Evolutionary conservation across 2,113 vertebrate species (phyloP), one percentile per base, ranked within the genome.

Genomic region (Prietella phreatophila): DNA sequence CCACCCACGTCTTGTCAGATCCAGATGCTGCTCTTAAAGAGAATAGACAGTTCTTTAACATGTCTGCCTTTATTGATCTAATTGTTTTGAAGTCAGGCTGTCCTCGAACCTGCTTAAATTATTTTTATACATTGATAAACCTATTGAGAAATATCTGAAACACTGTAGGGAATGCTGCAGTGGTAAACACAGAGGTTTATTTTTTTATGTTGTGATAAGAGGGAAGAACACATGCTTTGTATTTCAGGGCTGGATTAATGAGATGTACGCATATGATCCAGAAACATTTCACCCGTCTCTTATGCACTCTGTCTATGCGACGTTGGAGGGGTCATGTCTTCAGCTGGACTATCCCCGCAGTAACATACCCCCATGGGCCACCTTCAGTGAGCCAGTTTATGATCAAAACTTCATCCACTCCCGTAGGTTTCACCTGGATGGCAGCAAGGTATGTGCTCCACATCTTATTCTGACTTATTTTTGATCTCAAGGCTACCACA

Each of bases 241-340:
- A 27, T 88, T n/a, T 8, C 93, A 97, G 97, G 96, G 96, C 61
- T 98, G 97, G 97, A 96, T 98, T 96, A 97, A 97, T 89, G 95
- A 97, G 91, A 93, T 96, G 85, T 92, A 93, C 0, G 47, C 47
- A 17, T 98, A 98, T 0, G 95, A 97, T 88, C 95, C 96, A 0
- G 96, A 97, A 92, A 93, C 93, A 4, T 95, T 93, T 92, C 96
- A 96, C 86, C 94, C 95, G 0, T 95, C 95, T 0, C 93, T 96
- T 86, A 96, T 94, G 3, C 96, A 97, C 84, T 97, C 96, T 0
- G 97, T 97, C 89, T 95, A 94, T 4, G 96, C 94, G 76, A 93
- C 91, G 0, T 92, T 98, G 93, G 96, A 97, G 30, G 96, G 96
- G 3, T 88, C 94, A 82, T 90, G 93, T 84, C 93, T 98, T 84